These are phyloP conservation scores for Coelopa frigida DNA, from an alignment of 1,140 invertebrate genomes.

Conservation along the genomic window DNA sequence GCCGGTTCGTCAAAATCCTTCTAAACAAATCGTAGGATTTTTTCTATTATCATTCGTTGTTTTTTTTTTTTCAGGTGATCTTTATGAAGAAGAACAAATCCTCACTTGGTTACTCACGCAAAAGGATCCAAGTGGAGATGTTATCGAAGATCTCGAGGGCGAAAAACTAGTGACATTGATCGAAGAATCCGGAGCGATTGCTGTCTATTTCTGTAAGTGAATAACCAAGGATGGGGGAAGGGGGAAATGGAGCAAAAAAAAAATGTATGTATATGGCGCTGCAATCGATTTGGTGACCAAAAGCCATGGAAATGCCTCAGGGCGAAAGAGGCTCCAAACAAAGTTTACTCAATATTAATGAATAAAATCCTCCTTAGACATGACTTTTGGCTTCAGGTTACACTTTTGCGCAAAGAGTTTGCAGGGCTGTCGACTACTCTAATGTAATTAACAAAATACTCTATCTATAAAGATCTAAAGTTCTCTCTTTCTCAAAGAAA, in stretches of 20 bases:
- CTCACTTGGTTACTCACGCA: conserved; percentile 84
- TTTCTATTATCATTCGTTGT: neutral
- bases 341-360: neutral
- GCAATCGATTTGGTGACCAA: conserved; percentile 41
- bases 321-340: neutral
- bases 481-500: conserved; percentile 1
- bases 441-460: conserved; percentile 5
- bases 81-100: conserved; percentile 83
- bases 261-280: conserved; percentile 21
- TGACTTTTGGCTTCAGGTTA: conserved; percentile 23
- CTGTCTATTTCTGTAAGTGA: conserved; percentile 88
- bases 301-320: conserved; percentile 8
- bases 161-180: conserved; percentile 73
- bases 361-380: neutral
- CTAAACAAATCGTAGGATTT: neutral
- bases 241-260: conserved; percentile 3
- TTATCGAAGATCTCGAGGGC: conserved; percentile 83
- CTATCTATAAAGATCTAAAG: neutral
- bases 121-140: conserved; percentile 82
- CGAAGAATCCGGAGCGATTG: conserved; percentile 72
- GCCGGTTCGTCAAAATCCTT: conserved; percentile 56
- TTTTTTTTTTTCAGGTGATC: conserved; percentile 57
- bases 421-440: conserved; percentile 19
- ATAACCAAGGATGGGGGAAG: neutral
- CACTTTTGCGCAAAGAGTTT: conserved; percentile 44